These are phyloP conservation scores for Xyliphius kryptos DNA, from an alignment of 2,113 vertebrate species.

Conservation along the genomic window DNA sequence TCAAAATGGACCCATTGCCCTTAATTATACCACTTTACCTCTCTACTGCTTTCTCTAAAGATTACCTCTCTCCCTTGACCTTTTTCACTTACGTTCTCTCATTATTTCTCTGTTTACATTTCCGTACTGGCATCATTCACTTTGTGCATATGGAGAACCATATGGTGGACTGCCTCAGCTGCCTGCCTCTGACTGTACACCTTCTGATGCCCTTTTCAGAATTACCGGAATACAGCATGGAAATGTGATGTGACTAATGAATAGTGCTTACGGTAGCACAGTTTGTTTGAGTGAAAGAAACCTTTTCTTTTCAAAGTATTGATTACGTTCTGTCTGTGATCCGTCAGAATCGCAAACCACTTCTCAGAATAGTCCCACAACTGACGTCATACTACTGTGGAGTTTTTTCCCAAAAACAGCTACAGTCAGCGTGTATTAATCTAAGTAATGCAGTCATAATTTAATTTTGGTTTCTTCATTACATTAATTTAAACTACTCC, in stretches of 20 bases:
- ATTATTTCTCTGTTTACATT: neutral
- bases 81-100: neutral
- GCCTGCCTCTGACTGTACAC: neutral
- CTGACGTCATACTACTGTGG: neutral
- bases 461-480: no score
- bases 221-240: neutral
- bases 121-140: neutral
- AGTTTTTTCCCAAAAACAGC: no score
- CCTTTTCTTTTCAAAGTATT: neutral
- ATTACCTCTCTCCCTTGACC: neutral
- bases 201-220: constrained; percentile 1
- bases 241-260: constrained; percentile 11
- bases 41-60: neutral
- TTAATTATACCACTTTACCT: constrained; percentile 7
- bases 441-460: no score
- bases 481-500: no score
- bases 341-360: neutral
- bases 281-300: constrained; percentile 8
- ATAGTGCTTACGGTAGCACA: neutral
- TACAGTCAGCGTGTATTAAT: no score
- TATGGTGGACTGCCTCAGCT: neutral
- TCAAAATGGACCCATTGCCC: constrained; percentile 13
- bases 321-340: neutral
- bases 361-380: neutral
- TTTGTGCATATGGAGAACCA: neutral